phyloP scores from a whole-genome alignment of 2,113 vertebrate species.

The western clawed frog (Xenopus tropicalis) region DNA sequence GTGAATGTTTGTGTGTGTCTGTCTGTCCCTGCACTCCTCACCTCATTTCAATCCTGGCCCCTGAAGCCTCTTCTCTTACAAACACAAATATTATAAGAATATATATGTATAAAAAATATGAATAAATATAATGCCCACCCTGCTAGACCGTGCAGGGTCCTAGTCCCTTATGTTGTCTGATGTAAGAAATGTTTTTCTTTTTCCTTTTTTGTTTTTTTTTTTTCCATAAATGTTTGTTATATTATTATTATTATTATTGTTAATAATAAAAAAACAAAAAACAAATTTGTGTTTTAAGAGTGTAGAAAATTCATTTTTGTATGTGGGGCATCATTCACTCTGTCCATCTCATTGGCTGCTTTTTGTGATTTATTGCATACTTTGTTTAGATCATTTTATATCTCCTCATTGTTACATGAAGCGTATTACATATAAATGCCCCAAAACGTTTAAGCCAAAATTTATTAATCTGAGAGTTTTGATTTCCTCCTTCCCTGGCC shows the following conservation, averaged over 20 bases:
- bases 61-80: conserved; percentile 37
- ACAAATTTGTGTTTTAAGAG: conserved; percentile 36
- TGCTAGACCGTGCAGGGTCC: conserved; percentile 4
- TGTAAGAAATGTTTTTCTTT: conserved; percentile 25
- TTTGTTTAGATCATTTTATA: too few relatives aligned
- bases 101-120: neutral
- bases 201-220: conserved; percentile 11
- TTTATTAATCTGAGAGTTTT: too few relatives aligned
- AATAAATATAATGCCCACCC: neutral
- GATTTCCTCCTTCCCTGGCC: too few relatives aligned
- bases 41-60: conserved; percentile 28
- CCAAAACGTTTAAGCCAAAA: too few relatives aligned
- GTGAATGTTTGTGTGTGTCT: conserved; percentile 19
- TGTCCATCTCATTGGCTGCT: conserved; percentile 2
- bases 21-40: conserved; percentile 33
- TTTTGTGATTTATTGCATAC: neutral
- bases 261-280: conserved; percentile 23
- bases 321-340: conserved; percentile 11
- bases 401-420: too few relatives aligned
- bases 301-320: conserved; percentile 17
- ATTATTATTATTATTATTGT: conserved; percentile 28
- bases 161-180: conserved; percentile 4
- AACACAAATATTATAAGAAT: conserved; percentile 40
- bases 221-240: conserved; percentile 37
- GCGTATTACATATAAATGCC: too few relatives aligned